These are phyloP conservation scores for Prionace glauca DNA, from an alignment of 2,797 vertebrate genomes.

Conservation along the genomic window DNA sequence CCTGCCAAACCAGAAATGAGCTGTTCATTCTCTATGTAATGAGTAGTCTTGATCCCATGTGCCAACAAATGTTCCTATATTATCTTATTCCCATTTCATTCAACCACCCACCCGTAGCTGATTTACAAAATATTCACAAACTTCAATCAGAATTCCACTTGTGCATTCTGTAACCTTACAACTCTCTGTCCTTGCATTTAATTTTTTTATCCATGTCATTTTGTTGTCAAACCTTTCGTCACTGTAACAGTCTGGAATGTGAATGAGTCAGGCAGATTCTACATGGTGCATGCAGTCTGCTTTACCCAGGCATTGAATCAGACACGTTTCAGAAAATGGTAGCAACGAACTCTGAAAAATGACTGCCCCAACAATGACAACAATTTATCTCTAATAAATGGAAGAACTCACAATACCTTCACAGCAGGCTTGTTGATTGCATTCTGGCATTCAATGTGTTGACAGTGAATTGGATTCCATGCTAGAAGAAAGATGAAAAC, in stretches of 20 bases:
- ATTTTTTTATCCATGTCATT: not conserved
- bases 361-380: not conserved
- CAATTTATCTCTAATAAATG: not conserved
- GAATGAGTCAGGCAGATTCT: not conserved
- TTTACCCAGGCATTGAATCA: constrained; percentile 41
- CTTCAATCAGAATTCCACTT: not conserved
- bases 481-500: constrained; percentile 61
- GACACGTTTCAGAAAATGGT: not conserved
- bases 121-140: not conserved
- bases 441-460: constrained; percentile 97
- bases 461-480: constrained; percentile 99
- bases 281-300: constrained; percentile 47
- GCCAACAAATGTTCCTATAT: not conserved
- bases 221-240: not conserved
- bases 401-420: constrained; percentile 68
- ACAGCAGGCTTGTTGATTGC: constrained; percentile 98
- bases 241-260: not conserved
- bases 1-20: not conserved
- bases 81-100: not conserved
- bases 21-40: not conserved
- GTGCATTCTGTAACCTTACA: not conserved
- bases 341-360: not conserved
- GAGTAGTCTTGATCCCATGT: not conserved
- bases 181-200: not conserved
- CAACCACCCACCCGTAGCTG: not conserved